Percentiles rank a stretch among this genome's conserved stretches.
Evolutionary conservation across 1,140 invertebrate species (phyloP).

Genomic region (Linepithema humile): DNA sequence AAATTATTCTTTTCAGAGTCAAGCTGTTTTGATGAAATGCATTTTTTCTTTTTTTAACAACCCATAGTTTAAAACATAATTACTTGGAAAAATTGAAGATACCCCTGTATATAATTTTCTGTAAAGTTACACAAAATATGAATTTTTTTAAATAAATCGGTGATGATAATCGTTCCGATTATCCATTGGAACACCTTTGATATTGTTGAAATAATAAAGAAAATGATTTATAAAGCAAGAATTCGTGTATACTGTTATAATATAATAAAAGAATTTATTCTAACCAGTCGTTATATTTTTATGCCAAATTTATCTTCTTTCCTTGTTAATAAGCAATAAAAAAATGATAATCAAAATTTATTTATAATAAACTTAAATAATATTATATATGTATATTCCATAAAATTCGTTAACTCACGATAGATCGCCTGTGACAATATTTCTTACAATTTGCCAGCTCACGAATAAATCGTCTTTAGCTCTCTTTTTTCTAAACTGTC

Average conservation of each 20-base stretch:
- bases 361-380: no score
- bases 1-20: not conserved
- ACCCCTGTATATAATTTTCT: not conserved
- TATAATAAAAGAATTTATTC: constrained; percentile 48
- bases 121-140: not conserved
- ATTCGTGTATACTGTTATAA: not conserved
- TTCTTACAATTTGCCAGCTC: no score
- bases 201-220: constrained; percentile 22
- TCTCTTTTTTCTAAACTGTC: no score
- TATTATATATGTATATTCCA: no score
- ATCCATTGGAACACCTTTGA: constrained; percentile 20
- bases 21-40: not conserved
- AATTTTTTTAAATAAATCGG: constrained; percentile 26
- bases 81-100: not conserved
- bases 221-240: not conserved
- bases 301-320: not conserved
- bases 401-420: no score
- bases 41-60: not conserved
- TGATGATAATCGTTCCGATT: not conserved
- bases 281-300: constrained; percentile 8
- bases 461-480: no score
- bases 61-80: not conserved
- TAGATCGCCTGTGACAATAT: no score
- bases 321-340: no score
- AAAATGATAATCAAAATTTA: no score